Base-by-base conservation (phyloP, 2,797 vertebrate genomes). In the Lacerta agilis region DNA sequence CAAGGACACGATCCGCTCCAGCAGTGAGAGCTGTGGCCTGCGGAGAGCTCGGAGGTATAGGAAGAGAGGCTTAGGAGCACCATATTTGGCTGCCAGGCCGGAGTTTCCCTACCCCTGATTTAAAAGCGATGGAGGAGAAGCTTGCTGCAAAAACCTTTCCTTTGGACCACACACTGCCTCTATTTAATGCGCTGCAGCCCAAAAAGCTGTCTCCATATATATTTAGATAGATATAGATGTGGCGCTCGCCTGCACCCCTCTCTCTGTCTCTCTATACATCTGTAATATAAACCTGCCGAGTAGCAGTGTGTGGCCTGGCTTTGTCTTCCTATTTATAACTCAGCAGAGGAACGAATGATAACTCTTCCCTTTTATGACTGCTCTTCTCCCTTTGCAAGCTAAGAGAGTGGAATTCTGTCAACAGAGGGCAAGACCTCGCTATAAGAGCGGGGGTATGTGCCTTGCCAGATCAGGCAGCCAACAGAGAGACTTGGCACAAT, bases 291-390 rank as follows among this genome's bases (percentile, higher is more conserved):
- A 90, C 91, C 86, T 89, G 89, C 85, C 49, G 85, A 86, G 66
- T 90, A 90, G 81, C 86, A 33, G 91, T 92, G 94, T 93, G 94
- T 94, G 92, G 93, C 92, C 94, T 87, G 88, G 88, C 83, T 73
- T 67, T 20, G 75, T 85, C 78, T 64, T 90, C 88, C 91, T 86
- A 79, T 90, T 92, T 92, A 86, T 89, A 89, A 76, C 86, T 85
- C 27, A 7, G 58, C 82, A 36, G 75, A 89, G 91, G 75, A 92
- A 87, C 91, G 91, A 91, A 93, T 69, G 41, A 85, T 83, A 85
- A 86, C 38, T 33, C 80, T 82, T 8, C 8, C 66, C 3, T 36
- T 94, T 89, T 66, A 73, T 87, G 88, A 86, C 67, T n/a, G 2
- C 86, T 89, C 69, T 20, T 29, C 90, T 91, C 58, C 1, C 43